Conservation (phyloP, 1,140 invertebrate genomes). For the Maconellicoccus hirsutus region DNA sequence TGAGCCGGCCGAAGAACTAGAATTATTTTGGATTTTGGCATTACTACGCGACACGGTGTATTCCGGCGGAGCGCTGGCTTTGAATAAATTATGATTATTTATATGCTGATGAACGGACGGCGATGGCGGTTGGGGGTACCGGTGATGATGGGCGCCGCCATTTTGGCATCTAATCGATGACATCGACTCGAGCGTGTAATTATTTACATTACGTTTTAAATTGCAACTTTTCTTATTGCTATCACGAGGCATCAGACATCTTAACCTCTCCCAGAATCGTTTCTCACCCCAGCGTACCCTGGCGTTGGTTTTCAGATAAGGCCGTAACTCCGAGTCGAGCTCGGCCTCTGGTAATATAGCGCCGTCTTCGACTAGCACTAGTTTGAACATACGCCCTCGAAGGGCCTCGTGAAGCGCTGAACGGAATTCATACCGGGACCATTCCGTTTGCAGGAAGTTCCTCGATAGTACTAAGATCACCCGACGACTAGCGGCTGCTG, state of each 20-base stretch:
- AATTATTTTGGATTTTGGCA: constrained; percentile 38
- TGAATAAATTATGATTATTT: constrained; percentile 38
- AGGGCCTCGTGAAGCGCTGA: constrained; percentile 75
- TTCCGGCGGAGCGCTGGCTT: constrained; percentile 35
- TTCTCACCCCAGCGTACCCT: constrained; percentile 78
- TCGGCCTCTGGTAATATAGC: constrained; percentile 63
- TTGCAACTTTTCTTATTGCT: constrained; percentile 37
- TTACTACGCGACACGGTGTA: constrained; percentile 13
- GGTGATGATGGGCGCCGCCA: constrained; percentile 36
- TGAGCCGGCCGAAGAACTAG: constrained; percentile 26
- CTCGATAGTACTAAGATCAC: constrained; percentile 68
- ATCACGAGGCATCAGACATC: constrained; percentile 70
- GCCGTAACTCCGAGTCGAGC: constrained; percentile 71
- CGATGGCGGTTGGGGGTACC: constrained; percentile 37
- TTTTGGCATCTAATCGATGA: constrained; percentile 37
- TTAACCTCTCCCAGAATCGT: constrained; percentile 81
- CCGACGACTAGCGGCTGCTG: constrained; percentile 68
- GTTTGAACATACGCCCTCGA: constrained; percentile 64
- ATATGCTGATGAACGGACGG: constrained; percentile 36
- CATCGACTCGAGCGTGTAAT: constrained; percentile 55
- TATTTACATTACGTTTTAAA: constrained; percentile 56
- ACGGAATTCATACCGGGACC: constrained; percentile 70
- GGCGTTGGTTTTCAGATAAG: constrained; percentile 73
- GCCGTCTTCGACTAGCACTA: constrained; percentile 76
- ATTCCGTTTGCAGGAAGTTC: constrained; percentile 75